Conservation (phyloP, 92 coral and sea anemone genomes). For the Phenganax subtilis region DNA sequence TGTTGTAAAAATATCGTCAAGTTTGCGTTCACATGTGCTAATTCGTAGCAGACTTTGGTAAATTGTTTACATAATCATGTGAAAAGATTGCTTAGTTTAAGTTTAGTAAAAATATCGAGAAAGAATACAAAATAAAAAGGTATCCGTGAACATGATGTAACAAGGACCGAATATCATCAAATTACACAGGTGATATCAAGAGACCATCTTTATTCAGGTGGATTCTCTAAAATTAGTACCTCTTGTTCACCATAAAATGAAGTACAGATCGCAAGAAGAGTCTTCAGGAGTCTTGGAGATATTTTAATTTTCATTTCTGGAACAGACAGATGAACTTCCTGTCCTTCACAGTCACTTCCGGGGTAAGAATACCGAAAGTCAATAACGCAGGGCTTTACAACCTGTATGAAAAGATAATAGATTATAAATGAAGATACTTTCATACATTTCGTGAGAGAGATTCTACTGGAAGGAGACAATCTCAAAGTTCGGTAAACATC, state of each 20-base stretch:
- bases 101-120: too few relatives aligned
- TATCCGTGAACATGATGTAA: too few relatives aligned
- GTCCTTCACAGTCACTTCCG: constrained; percentile 63
- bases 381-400: constrained; percentile 71
- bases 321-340: constrained; percentile 55
- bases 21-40: too few relatives aligned
- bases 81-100: too few relatives aligned
- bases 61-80: too few relatives aligned
- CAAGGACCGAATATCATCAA: too few relatives aligned
- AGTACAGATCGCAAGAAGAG: constrained; percentile 59
- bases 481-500: too few relatives aligned
- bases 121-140: too few relatives aligned
- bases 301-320: constrained; percentile 66
- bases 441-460: not conserved
- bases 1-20: too few relatives aligned
- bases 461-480: too few relatives aligned
- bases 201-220: not conserved
- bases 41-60: too few relatives aligned
- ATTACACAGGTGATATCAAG: not conserved
- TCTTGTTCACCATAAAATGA: constrained; percentile 72
- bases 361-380: constrained; percentile 66
- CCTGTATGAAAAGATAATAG: constrained; percentile 43
- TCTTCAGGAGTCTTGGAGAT: constrained; percentile 69
- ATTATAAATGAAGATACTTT: not conserved
- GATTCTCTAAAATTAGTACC: constrained; percentile 40